Evolutionary conservation across 2,888 invertebrate genomes (phyloP), one percentile per base, ranked within the genome.

Genomic region (Crocallis elinguaria): DNA sequence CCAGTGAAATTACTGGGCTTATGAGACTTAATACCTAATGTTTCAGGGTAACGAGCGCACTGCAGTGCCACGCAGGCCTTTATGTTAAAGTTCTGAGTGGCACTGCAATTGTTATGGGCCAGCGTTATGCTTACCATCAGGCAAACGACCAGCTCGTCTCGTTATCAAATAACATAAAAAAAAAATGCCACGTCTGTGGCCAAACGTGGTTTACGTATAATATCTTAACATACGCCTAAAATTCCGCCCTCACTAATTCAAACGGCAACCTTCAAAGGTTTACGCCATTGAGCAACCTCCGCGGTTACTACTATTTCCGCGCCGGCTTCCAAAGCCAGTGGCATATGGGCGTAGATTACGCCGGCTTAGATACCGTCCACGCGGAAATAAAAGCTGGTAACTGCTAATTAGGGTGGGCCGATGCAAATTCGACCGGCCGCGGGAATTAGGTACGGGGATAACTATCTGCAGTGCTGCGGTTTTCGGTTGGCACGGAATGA

Each of bases 311-410:
- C 44, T 38, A 38, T 50, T 50, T 38, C 27, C 27, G 4, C 16
- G 29, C 17, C 12, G 13, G 23, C 7, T 33, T 44, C 50, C 64
- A 71, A 71, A 71, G 69, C 63, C 46, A 54, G 52, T 37, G 38
- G 49, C 41, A 38, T 61, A 53, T 59, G 77, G 84, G 84, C 84
- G 84, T 77, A 77, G 87, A 87, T 88, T 83, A 84, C 80, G 72
- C 66, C 56, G 76, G 84, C 79, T 82, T 80, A 87, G 89, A 89
- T 88, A 89, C 76, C 80, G 77, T 61, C 73, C 66, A 73, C 75
- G 77, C 79, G 88, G 89, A 90, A 88, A 88, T 87, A 90, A 89
- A 89, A 87, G 76, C 84, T 74, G 75, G 75, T 76, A 84, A 79
- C 86, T 82, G 76, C 82, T 89, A 90, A 90, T 90, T 90, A 88